These are phyloP conservation scores for Scatophagus argus DNA, from an alignment of 2,113 vertebrate genomes.

Conservation along the genomic window DNA sequence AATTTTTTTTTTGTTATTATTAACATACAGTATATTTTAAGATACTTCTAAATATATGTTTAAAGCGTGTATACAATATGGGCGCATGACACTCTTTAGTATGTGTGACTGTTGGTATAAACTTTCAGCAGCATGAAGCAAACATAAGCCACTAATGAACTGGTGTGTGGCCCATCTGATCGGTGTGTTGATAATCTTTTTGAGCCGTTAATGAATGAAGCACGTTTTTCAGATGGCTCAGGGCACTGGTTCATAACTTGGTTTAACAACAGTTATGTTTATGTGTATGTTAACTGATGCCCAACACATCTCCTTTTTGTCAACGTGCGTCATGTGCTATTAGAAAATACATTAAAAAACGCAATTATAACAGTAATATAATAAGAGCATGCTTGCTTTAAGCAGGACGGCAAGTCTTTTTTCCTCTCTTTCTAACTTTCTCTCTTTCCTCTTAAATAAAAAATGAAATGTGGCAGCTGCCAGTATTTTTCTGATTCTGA, in stretches of 20 bases:
- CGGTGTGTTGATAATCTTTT: not conserved
- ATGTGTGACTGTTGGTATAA: constrained; percentile 67
- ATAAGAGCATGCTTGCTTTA: constrained; percentile 73
- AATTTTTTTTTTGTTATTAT: constrained; percentile 20
- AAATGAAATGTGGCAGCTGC: constrained; percentile 53
- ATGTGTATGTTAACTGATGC: constrained; percentile 61
- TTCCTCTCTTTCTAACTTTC: constrained; percentile 66
- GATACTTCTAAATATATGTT: no score
- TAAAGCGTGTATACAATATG: constrained; percentile 46
- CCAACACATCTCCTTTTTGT: not conserved
- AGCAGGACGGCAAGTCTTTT: constrained; percentile 57
- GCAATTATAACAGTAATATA: constrained; percentile 64
- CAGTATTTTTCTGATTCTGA: constrained; percentile 30
- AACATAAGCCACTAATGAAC: constrained; percentile 39
- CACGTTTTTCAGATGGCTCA: constrained; percentile 56
- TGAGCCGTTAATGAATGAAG: no score
- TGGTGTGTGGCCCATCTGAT: constrained; percentile 64
- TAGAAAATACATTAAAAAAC: constrained; percentile 70
- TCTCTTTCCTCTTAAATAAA: constrained; percentile 62
- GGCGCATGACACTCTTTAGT: constrained; percentile 71
- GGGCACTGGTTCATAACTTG: constrained; percentile 57
- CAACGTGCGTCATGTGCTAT: not conserved
- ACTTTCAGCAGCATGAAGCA: constrained; percentile 70
- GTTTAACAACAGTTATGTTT: constrained; percentile 69
- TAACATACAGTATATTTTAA: not conserved